Evolutionary conservation across 2,888 invertebrate genomes (phyloP).

Genomic region (Watsonalla binaria): DNA sequence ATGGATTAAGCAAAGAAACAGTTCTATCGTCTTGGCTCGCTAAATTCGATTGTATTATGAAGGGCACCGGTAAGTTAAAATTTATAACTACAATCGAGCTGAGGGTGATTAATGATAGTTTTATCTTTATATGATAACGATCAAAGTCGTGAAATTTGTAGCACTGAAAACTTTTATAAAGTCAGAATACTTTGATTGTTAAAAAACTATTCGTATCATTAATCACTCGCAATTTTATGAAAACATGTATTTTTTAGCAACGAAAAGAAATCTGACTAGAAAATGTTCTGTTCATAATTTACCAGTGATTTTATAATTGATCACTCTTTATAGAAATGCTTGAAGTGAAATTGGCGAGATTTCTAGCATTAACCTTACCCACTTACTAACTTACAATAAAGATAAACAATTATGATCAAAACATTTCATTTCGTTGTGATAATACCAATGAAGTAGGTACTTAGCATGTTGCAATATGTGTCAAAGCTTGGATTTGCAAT

Average conservation of each 20-base stretch:
- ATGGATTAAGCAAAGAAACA: slow-evolving; percentile 99
- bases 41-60: slow-evolving; percentile 99
- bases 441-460: slow-evolving; percentile 15
- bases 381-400: too few species aligned
- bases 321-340: too few species aligned
- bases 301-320: too few species aligned
- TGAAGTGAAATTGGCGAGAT: too few species aligned
- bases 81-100: background rate
- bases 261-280: too few species aligned
- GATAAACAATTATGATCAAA: too few species aligned
- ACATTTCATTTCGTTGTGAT: slow-evolving; percentile 8
- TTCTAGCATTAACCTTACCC: too few species aligned
- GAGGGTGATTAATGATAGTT: background rate
- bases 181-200: too few species aligned
- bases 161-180: too few species aligned
- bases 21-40: slow-evolving; percentile 99
- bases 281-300: too few species aligned
- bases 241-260: background rate
- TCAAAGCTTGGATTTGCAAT: slow-evolving; percentile 46
- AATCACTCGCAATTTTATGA: background rate
- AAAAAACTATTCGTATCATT: background rate
- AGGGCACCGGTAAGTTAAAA: slow-evolving; percentile 82
- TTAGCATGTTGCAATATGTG: slow-evolving; percentile 46
- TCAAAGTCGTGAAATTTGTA: too few species aligned
- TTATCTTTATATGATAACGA: background rate